Base-by-base conservation (phyloP, 2,888 invertebrate genomes). In the Charanyca ferruginea region DNA sequence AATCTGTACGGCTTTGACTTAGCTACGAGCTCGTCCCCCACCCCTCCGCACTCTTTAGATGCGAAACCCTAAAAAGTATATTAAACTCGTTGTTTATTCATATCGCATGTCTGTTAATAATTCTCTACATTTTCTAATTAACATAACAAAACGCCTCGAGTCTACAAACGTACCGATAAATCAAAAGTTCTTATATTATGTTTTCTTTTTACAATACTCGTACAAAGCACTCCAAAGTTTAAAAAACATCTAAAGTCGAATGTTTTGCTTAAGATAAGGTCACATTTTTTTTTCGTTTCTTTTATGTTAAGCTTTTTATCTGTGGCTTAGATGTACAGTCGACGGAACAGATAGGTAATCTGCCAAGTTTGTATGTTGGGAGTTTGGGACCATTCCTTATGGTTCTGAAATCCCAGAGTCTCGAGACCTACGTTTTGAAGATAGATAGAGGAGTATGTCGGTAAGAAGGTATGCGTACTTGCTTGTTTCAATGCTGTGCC, bases 221-320 rank as follows among this genome's bases (percentile, higher is more conserved):
- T 13, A 51, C 41, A 48, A 78, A 75, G 57, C 68, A 75, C 78
- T 66, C 72, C 63, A 66, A 68, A 49, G 45, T 41, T 54, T n/a
- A 11, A 41, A 59, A 52, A 55, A 68, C 66, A 68, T 68, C 58
- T 60, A 35, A 66, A 73, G 52, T 51, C 49, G 32, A 72, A 72
- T 75, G 49, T 72, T 68, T 75, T 64, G 32, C 25, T 64, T 47
- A 22, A 38, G 67, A 42, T 60, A 61, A 66, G 66, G 45, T 52
- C 66, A 48, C 73, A 60, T 76, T 75, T 57, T 76, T 57, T 76
- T 72, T 52, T 25, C 38, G 38, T 64, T 65, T 60, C 52, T 65
- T 65, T 66, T 57, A 69, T 48, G 73, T 62, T 44, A 78, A 78
- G 32, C 55, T 45, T 72, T 71, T 70, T 59, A 51, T 72, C 49